phyloP scores from a whole-genome alignment of 2,888 invertebrate genomes.

The Aporophyla lueneburgensis region DNA sequence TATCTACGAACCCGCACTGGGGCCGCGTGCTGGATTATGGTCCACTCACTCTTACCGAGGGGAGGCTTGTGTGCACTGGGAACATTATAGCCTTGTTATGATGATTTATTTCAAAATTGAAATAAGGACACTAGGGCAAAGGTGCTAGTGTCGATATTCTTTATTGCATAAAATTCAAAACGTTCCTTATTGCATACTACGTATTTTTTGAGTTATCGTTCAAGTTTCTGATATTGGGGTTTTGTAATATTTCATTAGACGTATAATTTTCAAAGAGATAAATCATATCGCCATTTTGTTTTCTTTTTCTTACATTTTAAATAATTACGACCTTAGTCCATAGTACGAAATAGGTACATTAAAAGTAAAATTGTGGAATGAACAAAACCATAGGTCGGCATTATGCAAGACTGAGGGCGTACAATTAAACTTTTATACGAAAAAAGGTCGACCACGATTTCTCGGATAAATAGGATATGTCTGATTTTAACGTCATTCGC shows the following conservation, averaged over 20 bases:
- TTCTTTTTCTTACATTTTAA: background rate
- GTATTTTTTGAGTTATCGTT: too few species aligned
- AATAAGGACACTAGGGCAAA: too few species aligned
- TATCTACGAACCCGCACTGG: too few species aligned
- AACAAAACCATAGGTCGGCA: constrained; percentile 13
- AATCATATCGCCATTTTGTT: background rate
- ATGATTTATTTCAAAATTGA: too few species aligned
- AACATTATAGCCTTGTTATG: too few species aligned
- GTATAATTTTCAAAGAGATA: background rate
- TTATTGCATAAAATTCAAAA: too few species aligned
- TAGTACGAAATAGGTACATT: background rate
- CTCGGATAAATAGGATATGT: constrained; percentile 60
- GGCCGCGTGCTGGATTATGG: too few species aligned
- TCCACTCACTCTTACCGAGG: too few species aligned
- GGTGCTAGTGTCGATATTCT: too few species aligned
- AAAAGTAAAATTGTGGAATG: constrained; percentile 13
- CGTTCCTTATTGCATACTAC: too few species aligned
- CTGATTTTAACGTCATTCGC: constrained; percentile 66
- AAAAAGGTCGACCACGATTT: constrained; percentile 53
- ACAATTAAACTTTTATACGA: constrained; percentile 49
- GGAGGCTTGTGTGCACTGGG: too few species aligned
- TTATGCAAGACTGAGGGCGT: constrained; percentile 8
- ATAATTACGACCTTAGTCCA: background rate
- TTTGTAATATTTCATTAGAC: background rate
- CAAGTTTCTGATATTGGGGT: too few species aligned